These are phyloP conservation scores for Rallus limicola DNA, from an alignment of 2,113 vertebrate genomes.

Conservation along the genomic window DNA sequence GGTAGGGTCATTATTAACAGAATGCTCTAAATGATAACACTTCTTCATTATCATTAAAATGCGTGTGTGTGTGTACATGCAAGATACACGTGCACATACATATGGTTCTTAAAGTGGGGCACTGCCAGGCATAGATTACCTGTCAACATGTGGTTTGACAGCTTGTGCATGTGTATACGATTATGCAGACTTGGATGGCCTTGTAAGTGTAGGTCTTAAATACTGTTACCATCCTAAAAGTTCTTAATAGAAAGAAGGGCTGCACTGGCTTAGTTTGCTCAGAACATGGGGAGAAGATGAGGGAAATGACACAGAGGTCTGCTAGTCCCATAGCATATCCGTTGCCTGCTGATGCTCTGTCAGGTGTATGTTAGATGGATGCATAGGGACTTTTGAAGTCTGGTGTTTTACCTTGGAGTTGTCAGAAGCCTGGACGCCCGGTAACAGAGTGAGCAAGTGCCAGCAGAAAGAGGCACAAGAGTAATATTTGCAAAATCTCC, in stretches of 20 bases:
- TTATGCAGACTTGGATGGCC: background rate
- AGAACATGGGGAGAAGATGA: background rate
- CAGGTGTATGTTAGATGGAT: background rate
- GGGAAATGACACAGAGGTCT: background rate
- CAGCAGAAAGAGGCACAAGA: background rate
- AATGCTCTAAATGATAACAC: background rate
- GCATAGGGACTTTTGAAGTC: background rate
- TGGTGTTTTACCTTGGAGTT: background rate
- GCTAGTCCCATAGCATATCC: background rate
- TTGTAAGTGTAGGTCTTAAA: background rate
- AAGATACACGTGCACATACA: background rate
- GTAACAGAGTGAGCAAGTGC: background rate
- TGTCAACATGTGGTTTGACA: background rate
- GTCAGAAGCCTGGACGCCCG: background rate
- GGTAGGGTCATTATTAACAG: background rate
- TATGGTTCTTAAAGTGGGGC: background rate
- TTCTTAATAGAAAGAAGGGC: background rate
- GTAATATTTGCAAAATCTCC: background rate
- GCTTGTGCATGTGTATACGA: background rate
- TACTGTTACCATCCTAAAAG: background rate
- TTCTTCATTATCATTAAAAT: background rate
- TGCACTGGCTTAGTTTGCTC: background rate
- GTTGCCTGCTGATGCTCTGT: background rate
- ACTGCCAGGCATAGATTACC: background rate
- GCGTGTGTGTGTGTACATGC: background rate